phyloP scores from a whole-genome alignment of 2,797 vertebrate genomes.

The Saxicola maurus region DNA sequence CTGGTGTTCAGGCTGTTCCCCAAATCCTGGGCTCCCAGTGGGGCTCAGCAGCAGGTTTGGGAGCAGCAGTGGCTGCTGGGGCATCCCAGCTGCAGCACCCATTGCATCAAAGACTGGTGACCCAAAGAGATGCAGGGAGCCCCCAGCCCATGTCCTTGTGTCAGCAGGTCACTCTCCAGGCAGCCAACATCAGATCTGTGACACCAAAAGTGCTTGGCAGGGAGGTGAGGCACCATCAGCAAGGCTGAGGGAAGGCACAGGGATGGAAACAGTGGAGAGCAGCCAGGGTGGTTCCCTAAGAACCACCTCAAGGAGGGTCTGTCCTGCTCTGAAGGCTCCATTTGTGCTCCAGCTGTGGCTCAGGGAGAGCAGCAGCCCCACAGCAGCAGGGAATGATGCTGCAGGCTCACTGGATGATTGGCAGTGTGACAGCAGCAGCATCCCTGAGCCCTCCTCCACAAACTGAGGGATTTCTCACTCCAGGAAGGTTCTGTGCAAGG shows the following conservation, averaged over 20 bases:
- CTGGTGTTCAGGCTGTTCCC: background rate
- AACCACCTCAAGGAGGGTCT: background rate
- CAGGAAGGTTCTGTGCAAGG: background rate
- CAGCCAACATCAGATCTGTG: background rate
- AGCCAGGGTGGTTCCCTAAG: background rate
- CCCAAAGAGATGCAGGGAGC: background rate
- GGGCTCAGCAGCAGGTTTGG: background rate
- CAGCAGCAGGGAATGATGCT: background rate
- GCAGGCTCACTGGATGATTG: rapidly evolving
- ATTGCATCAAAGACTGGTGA: background rate
- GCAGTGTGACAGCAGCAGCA: background rate
- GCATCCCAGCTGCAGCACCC: background rate
- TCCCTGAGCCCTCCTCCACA: rapidly evolving
- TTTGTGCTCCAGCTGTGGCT: background rate
- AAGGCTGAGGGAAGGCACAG: background rate
- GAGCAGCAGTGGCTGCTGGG: background rate
- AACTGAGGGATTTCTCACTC: background rate
- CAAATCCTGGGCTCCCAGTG: rapidly evolving
- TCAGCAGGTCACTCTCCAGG: background rate
- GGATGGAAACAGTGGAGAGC: background rate
- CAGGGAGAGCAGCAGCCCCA: background rate
- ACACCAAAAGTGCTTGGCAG: background rate
- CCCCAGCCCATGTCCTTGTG: background rate
- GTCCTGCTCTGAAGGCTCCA: background rate
- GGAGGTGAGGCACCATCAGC: background rate